Conservation (phyloP, 2,113 vertebrate species). For the Pomatostomus ruficeps region DNA sequence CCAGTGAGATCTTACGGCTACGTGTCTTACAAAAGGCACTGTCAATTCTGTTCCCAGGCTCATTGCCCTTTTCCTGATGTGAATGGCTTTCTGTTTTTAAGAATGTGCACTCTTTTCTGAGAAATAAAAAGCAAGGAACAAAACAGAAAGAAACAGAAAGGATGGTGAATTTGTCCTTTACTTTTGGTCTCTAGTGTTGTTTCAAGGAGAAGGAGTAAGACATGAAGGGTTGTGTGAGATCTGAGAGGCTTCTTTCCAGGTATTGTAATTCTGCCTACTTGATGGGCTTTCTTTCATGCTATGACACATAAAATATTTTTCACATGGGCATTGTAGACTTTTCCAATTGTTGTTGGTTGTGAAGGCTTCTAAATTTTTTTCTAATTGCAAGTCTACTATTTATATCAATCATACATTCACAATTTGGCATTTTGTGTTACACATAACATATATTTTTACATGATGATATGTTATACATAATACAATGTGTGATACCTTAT, state of each 20-base stretch:
- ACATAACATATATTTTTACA: neutral
- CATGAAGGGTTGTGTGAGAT: neutral
- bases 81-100: neutral
- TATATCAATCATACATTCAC: neutral
- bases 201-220: neutral
- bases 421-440: neutral
- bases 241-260: neutral
- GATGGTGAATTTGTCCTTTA: neutral
- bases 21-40: neutral
- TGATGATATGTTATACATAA: neutral
- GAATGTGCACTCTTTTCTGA: neutral
- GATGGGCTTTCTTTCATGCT: neutral
- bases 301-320: neutral
- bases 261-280: neutral
- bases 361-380: neutral
- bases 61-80: neutral
- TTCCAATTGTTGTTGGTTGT: neutral
- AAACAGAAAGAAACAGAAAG: neutral
- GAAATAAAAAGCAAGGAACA: neutral
- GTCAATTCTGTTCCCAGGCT: neutral
- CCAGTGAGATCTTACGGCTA: neutral
- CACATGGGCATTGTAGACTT: neutral
- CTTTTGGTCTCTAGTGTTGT: neutral
- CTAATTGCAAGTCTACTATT: neutral
- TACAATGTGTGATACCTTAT: neutral